A percentile compares a stretch with the other conserved stretches of the same genome.
These are phyloP conservation scores for Forbesichthys papilliferus DNA, from an alignment of 2,113 vertebrate genomes.

Conservation along the genomic window DNA sequence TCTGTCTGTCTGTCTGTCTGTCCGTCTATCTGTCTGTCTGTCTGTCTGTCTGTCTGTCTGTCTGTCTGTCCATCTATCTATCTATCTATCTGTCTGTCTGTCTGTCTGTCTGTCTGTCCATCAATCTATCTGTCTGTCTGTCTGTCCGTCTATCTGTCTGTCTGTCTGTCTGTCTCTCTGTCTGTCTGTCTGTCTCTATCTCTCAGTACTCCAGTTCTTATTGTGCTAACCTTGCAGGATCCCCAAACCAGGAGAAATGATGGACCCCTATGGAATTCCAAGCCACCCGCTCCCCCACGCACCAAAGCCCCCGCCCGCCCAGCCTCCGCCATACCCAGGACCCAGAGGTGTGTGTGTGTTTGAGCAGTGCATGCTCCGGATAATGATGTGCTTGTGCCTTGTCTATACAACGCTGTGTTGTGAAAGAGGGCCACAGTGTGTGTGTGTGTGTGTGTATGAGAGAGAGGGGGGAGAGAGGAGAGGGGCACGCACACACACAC, in stretches of 20 bases:
- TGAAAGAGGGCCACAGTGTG: neutral
- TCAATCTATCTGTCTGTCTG: too few species aligned
- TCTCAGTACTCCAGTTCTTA: neutral
- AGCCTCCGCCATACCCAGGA: conserved; percentile 72
- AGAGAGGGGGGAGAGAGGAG: neutral
- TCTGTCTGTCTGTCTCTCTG: too few species aligned
- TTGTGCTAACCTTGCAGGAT: conserved; percentile 42
- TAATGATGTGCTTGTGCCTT: neutral
- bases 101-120: too few species aligned
- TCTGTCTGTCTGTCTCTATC: neutral
- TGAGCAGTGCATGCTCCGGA: neutral
- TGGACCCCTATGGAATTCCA: conserved; percentile 56
- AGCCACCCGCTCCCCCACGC: conserved; percentile 57
- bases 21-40: too few species aligned
- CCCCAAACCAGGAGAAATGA: conserved; percentile 37
- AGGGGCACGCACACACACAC: neutral
- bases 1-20: too few species aligned
- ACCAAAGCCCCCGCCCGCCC: conserved; percentile 58
- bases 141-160: too few species aligned
- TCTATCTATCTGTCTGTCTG: too few species aligned
- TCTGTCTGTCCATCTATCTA: neutral
- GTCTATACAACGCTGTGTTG: neutral
- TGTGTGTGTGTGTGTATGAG: neutral
- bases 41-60: neutral
- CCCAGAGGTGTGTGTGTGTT: conserved; percentile 54